phyloP scores from a whole-genome alignment of 2,888 invertebrate genomes.

The Rotaria socialis region DNA sequence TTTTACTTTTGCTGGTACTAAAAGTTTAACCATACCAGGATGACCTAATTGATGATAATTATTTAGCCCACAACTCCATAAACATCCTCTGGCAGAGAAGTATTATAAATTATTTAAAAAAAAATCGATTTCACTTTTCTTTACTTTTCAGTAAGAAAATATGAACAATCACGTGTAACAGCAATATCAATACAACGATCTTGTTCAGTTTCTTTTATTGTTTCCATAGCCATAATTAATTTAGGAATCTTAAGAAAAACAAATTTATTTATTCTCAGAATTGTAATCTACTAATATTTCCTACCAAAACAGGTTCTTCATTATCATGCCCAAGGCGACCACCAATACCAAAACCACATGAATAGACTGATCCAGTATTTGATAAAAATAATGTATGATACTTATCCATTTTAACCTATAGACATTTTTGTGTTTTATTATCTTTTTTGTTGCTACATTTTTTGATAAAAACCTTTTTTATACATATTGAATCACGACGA shows the following conservation, averaged over 20 bases:
- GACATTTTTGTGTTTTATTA: conserved; percentile 33
- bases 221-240: conserved; percentile 51
- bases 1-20: conserved; percentile 59
- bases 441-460: not conserved
- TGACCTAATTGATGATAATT: conserved; percentile 67
- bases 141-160: conserved; percentile 66
- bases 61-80: conserved; percentile 65
- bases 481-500: conserved; percentile 55
- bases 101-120: conserved; percentile 15
- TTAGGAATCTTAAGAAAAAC: conserved; percentile 52
- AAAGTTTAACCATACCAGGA: conserved; percentile 62
- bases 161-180: conserved; percentile 68
- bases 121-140: conserved; percentile 49
- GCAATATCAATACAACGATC: conserved; percentile 62
- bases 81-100: conserved; percentile 63
- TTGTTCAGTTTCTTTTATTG: conserved; percentile 61
- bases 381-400: conserved; percentile 72
- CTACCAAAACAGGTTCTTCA: conserved; percentile 59
- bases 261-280: not conserved
- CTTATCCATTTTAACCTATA: conserved; percentile 70
- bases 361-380: conserved; percentile 66
- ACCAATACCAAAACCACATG: conserved; percentile 76
- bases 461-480: conserved; percentile 63
- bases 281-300: conserved; percentile 35
- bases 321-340: conserved; percentile 71